A percentile compares a stretch with the other conserved stretches of the same genome.
Evolutionary conservation across 2,888 invertebrate species (phyloP).

Genomic region (Noctua janthe): DNA sequence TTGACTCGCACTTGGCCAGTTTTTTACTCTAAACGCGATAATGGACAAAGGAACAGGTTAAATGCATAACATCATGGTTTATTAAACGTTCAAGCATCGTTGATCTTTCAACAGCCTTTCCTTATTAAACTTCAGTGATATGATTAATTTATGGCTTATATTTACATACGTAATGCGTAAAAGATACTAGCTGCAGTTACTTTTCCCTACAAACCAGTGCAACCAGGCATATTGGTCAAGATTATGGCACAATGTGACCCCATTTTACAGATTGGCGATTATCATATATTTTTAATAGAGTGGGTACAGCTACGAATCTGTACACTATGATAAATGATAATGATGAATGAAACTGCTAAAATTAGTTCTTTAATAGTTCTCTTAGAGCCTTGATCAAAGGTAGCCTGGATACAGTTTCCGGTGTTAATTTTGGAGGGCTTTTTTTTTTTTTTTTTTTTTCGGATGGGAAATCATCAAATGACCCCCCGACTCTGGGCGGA

Average conservation of each 20-base stretch:
- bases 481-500: no score
- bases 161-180: slow-evolving; percentile 13
- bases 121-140: slow-evolving; percentile 16
- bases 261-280: not conserved
- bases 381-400: not conserved
- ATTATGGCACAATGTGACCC: not conserved
- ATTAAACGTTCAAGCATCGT: slow-evolving; percentile 36
- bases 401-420: not conserved
- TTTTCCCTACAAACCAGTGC: slow-evolving; percentile 4
- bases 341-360: not conserved
- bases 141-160: slow-evolving; percentile 4
- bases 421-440: not conserved
- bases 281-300: not conserved
- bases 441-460: no score
- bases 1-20: not conserved
- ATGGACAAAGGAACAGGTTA: slow-evolving; percentile 12
- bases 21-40: slow-evolving; percentile 21
- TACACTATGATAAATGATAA: not conserved
- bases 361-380: not conserved
- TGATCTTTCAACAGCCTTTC: slow-evolving; percentile 34
- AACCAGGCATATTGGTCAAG: not conserved
- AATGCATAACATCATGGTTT: slow-evolving; percentile 6
- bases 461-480: no score
- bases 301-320: not conserved
- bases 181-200: not conserved